Base-by-base conservation (phyloP, 1,140 invertebrate species). In the Eumaeus atala region DNA sequence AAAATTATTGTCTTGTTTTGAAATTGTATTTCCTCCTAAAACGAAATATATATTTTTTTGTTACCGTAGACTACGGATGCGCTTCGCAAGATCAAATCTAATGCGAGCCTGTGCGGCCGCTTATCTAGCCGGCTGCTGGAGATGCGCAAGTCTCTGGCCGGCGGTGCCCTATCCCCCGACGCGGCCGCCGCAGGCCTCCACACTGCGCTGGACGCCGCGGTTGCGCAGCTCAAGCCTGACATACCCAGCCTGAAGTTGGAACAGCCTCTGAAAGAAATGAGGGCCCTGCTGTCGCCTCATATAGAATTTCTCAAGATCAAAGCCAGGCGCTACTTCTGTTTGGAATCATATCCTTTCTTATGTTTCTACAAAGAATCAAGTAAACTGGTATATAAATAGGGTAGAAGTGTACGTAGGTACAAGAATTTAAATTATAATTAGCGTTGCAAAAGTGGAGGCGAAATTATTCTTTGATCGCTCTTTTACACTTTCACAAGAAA, bases 271-370 rank as follows among this genome's bases (percentile, higher is more conserved):
- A 75, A 67, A 34, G 70, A 81, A 1, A 38, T 87, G 2, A 74
- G 51, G 36, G 48, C 11, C 0, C 53, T 70, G 0, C 55, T 87
- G 3, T 60, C 70, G 16, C 84, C 84, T 0, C 82, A 84, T 33
- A 59, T 83, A 0, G 78, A 84, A 6, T 84, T 84, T 50, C 70
- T 87, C 0, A 64, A 72, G 14, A 72, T 76, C 6, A 87, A 84
- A 53, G 84, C 81, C 3, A 68, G 66, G 61, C 64, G 84, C 61
- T 84, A 72, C 66, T 87, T 87, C 66, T 74, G 70, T 51, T 28
- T 82, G 54, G 77, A 66, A 79, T 84, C 80, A 84, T 87, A 87
- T 87, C 84, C 84, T 87, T 87, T 87, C 74, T 47, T 70, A 68
- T 44, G 40, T 44, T 4, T 44, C n/a, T n/a, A n/a, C n/a, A n/a